Conservation (phyloP, 2,113 vertebrate species). For the Chamaea fasciata region DNA sequence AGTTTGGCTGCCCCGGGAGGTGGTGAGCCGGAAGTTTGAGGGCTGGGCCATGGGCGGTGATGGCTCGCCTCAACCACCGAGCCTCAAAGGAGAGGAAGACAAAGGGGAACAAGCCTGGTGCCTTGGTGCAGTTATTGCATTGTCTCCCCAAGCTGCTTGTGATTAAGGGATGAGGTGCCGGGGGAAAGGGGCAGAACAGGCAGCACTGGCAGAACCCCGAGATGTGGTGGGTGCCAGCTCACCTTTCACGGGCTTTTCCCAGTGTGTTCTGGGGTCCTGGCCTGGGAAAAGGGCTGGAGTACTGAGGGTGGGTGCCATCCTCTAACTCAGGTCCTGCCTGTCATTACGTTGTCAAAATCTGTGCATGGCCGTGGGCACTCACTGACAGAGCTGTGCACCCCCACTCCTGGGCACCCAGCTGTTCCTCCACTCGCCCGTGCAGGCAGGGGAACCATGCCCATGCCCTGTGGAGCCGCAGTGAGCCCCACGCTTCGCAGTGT, state of each 20-base stretch:
- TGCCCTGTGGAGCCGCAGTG: accelerated
- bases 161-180: slow-evolving; percentile 42
- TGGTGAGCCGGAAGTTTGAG: not conserved
- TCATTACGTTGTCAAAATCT: not conserved
- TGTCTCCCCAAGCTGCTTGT: slow-evolving; percentile 61
- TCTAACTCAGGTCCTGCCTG: not conserved
- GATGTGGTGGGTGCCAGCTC: not conserved
- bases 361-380: accelerated
- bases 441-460: accelerated
- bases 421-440: accelerated
- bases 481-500: accelerated
- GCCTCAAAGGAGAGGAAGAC: not conserved
- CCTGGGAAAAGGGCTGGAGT: not conserved
- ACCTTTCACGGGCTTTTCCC: not conserved
- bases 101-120: not conserved
- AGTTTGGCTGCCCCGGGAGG: not conserved
- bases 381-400: not conserved
- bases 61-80: not conserved
- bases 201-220: not conserved
- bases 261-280: not conserved
- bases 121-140: slow-evolving; percentile 62
- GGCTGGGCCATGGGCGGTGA: not conserved
- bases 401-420: not conserved
- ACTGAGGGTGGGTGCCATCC: not conserved
- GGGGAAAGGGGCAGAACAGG: not conserved